Base-by-base conservation (phyloP, 64 coral and sea anemone species). In the Orbicella faveolata region DNA sequence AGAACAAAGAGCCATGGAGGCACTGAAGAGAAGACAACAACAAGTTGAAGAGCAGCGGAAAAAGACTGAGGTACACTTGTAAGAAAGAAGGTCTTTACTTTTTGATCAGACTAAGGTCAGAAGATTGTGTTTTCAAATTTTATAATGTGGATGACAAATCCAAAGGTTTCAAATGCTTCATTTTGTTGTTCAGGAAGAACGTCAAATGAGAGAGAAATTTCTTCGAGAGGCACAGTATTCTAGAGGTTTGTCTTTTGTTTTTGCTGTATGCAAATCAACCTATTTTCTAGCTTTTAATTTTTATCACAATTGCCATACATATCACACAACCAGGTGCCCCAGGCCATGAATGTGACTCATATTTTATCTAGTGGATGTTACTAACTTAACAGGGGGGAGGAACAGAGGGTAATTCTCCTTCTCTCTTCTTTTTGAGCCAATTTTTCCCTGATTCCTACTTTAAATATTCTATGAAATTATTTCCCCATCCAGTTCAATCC, bases 1-100 rank as follows among this genome's bases (percentile, higher is more conserved):
- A 75, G 93, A 95, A 85, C 93, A 98, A 88, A 98, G 96, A 79
- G 96, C 96, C 30, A 75, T 88, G 64, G 93, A 93, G 93, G 96
- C 96, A 76, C 23, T 98, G 39, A 94, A 95, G 20, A 98, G 90
- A 87, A 78, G 96, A 34, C 96, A 98, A 73, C 65, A 88, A 51
- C 93, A 98, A 90, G 96, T 98, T 18, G 96, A 94, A 23, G 96
- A 88, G 20, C 93, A 98, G 41, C 89, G 79, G 69, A 93, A 87
- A 41, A 92, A 90, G 61, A 79, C 92, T 65, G 96, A 98, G 96
- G 96, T 48, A 48, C 44, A 48, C 7, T 4, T 98, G 7, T 33
- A 11, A n/a, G 25, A 70, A 26, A n/a, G n/a, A 10, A 25, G 7
- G 25, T 26, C 25, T n/a, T 70, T 26, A 11, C 10, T 13, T 19